phyloP scores from a whole-genome alignment of 2,113 vertebrate species.

The Urocitellus parryii region DNA sequence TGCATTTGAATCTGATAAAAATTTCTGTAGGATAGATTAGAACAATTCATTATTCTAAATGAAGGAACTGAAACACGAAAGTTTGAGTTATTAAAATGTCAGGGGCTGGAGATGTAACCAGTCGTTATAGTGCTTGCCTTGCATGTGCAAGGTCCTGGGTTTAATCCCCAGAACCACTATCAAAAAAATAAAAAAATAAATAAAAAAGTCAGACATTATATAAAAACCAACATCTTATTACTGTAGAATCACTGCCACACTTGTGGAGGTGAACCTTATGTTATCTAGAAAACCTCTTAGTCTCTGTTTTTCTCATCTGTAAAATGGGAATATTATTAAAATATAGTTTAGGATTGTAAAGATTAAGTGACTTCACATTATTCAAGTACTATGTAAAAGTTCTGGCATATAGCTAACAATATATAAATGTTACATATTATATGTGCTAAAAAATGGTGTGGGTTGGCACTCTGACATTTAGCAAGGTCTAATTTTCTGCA shows the following conservation, averaged over 20 bases:
- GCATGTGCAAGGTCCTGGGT: too few species aligned
- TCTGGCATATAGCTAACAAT: background rate
- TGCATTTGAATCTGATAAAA: background rate
- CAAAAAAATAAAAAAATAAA: too few species aligned
- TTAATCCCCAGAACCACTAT: too few species aligned
- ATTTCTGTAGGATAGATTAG: background rate
- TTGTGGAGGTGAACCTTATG: background rate
- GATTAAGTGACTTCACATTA: background rate
- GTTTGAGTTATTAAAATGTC: background rate
- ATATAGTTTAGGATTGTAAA: background rate
- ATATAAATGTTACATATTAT: background rate
- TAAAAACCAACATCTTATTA: background rate
- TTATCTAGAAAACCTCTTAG: background rate
- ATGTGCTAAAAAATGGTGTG: background rate
- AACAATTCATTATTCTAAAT: background rate
- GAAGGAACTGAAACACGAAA: background rate
- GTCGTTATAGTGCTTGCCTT: too few species aligned
- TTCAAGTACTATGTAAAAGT: background rate
- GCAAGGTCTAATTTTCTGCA: constrained; percentile 20
- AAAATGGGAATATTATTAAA: background rate
- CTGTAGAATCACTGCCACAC: accelerated
- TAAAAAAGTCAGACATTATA: background rate
- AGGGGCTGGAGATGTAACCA: background rate
- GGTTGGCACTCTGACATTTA: background rate
- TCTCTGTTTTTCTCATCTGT: background rate